A percentile compares a stretch with the other conserved stretches of the same genome.
Evolutionary conservation across 2,888 invertebrate species (phyloP).

Genomic region (Synanthedon myopaeformis): DNA sequence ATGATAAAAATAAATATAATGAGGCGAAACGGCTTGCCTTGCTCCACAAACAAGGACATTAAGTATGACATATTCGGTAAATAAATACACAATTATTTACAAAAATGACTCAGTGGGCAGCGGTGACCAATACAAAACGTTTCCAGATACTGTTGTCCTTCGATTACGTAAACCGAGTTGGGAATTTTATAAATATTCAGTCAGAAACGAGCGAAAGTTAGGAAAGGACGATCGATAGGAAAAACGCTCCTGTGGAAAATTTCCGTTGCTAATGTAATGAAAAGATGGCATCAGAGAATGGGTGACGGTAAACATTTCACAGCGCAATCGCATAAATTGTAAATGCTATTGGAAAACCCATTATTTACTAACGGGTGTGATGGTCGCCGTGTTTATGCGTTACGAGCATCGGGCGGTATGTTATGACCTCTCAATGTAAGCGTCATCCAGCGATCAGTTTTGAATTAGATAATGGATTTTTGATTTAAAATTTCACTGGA

Average conservation of each 20-base stretch:
- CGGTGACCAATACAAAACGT: conserved; percentile 27
- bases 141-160: conserved; percentile 24
- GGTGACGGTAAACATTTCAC: conserved; percentile 41
- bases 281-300: conserved; percentile 12
- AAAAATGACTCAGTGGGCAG: too few relatives aligned
- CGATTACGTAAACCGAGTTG: conserved; percentile 53
- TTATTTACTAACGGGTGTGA: conserved; percentile 36
- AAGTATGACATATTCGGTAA: not conserved
- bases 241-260: conserved; percentile 34
- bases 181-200: conserved; percentile 46
- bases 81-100: too few relatives aligned
- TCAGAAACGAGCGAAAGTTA: conserved; percentile 20
- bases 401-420: conserved; percentile 4
- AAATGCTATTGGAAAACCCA: conserved; percentile 36
- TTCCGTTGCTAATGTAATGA: conserved; percentile 37
- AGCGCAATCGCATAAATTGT: conserved; percentile 45
- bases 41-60: too few relatives aligned
- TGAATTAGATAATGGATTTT: not conserved
- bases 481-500: too few relatives aligned
- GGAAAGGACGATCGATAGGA: conserved; percentile 37
- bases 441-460: not conserved
- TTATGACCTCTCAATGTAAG: not conserved
- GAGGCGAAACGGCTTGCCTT: too few relatives aligned
- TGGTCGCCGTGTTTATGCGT: conserved; percentile 16
- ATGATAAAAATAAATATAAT: too few relatives aligned